A percentile compares a stretch with the other conserved stretches of the same genome.
phyloP scores from a whole-genome alignment of 2,888 invertebrate genomes.

The Imbricaverruca yamaguchii region DNA sequence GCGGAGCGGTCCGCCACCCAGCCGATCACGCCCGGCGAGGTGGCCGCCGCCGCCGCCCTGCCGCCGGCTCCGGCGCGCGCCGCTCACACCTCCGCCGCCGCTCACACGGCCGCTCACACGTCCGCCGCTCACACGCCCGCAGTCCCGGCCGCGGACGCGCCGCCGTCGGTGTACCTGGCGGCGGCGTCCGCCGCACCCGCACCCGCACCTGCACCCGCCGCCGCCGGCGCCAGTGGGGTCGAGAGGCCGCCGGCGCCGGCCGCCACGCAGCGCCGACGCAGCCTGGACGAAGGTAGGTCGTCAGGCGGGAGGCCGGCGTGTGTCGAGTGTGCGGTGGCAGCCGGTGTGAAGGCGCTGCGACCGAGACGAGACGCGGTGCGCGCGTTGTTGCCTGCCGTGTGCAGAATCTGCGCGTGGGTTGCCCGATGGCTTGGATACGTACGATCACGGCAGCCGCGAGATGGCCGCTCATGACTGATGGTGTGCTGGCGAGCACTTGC shows the following conservation, averaged over 20 bases:
- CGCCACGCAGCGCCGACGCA: not conserved
- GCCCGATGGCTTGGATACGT: too few species aligned
- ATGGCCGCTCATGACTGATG: too few species aligned
- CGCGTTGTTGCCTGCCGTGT: not conserved
- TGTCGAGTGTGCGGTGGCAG: not conserved
- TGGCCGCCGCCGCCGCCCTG: constrained; percentile 14
- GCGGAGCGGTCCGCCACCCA: constrained; percentile 61
- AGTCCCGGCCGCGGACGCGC: not conserved
- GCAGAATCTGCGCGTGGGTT: too few species aligned
- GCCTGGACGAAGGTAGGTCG: not conserved
- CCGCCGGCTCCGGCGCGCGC: not conserved
- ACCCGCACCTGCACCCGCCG: not conserved
- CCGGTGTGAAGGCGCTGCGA: not conserved
- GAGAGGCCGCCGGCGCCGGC: not conserved
- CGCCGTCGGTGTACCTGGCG: not conserved
- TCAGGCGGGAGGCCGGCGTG: not conserved
- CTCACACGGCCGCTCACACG: not conserved
- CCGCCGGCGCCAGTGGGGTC: not conserved
- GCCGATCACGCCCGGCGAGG: constrained; percentile 14
- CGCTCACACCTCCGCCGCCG: not conserved
- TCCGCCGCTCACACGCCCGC: not conserved
- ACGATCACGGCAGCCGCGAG: too few species aligned
- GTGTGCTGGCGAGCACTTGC: too few species aligned
- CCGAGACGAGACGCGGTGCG: not conserved
- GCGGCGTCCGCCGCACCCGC: not conserved